Evolutionary conservation across 2,888 invertebrate genomes (phyloP).

Genomic region (Noctua fimbriata): DNA sequence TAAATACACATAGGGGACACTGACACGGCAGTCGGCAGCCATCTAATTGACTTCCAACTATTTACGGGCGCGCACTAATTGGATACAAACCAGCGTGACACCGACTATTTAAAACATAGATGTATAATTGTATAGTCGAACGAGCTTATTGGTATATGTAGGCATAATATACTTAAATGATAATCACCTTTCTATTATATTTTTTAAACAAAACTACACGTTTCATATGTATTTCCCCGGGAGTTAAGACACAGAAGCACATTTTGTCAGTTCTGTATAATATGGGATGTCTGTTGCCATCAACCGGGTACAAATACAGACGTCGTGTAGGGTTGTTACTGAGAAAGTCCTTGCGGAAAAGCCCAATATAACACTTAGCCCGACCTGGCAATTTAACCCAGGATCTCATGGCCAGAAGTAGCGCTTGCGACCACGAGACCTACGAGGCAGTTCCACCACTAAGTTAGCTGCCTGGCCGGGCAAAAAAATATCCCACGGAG

Average conservation of each 20-base stretch:
- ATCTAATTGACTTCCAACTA: slow-evolving; percentile 60
- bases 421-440: neutral
- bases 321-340: neutral
- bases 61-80: slow-evolving; percentile 61
- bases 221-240: no score
- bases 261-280: neutral
- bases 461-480: neutral
- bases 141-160: neutral
- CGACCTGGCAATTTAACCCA: neutral
- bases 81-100: slow-evolving; percentile 55
- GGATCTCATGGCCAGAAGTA: neutral
- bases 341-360: neutral
- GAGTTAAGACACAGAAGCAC: neutral
- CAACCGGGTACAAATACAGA: neutral
- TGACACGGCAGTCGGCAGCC: slow-evolving; percentile 37
- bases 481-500: neutral
- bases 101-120: slow-evolving; percentile 33
- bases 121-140: neutral
- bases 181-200: neutral
- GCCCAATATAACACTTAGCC: neutral
- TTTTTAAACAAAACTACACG: neutral
- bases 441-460: neutral
- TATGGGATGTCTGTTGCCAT: neutral
- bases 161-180: neutral
- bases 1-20: slow-evolving; percentile 33